A percentile compares a stretch with the other conserved stretches of the same genome.
These are phyloP conservation scores for Aegithalos caudatus DNA, from an alignment of 2,113 vertebrate genomes.

Conservation along the genomic window DNA sequence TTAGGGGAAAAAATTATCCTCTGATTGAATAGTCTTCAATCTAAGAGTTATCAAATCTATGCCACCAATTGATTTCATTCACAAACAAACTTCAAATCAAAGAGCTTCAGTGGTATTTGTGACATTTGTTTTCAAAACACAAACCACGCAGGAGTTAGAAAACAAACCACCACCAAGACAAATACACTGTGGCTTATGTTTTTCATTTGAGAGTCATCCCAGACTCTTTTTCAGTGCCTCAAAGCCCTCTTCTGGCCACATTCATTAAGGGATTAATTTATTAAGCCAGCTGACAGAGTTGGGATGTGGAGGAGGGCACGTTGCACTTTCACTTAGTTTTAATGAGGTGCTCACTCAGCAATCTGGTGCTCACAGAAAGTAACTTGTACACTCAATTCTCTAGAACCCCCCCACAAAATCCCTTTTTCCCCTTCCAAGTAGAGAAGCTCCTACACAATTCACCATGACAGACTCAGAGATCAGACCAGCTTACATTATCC, in stretches of 20 bases:
- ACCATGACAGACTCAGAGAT: background rate
- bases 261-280: background rate
- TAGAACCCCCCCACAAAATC: background rate
- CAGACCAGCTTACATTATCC: background rate
- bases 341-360: background rate
- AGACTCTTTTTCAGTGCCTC: background rate
- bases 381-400: background rate
- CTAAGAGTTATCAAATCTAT: background rate
- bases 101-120: background rate
- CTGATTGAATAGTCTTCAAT: background rate
- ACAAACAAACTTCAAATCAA: background rate
- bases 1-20: background rate
- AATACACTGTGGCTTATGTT: background rate
- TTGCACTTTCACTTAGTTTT: background rate
- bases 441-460: background rate
- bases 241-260: constrained; percentile 16
- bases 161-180: background rate
- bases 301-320: background rate
- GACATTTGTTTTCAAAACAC: background rate
- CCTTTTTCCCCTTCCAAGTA: background rate
- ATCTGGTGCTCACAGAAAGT: background rate
- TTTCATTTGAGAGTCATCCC: background rate
- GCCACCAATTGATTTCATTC: background rate
- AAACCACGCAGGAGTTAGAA: background rate
- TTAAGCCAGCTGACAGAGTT: background rate